Evolutionary conservation across 2,113 vertebrate genomes (phyloP), one percentile per base, ranked within the genome.

Genomic region (Melanerpes aurifrons): DNA sequence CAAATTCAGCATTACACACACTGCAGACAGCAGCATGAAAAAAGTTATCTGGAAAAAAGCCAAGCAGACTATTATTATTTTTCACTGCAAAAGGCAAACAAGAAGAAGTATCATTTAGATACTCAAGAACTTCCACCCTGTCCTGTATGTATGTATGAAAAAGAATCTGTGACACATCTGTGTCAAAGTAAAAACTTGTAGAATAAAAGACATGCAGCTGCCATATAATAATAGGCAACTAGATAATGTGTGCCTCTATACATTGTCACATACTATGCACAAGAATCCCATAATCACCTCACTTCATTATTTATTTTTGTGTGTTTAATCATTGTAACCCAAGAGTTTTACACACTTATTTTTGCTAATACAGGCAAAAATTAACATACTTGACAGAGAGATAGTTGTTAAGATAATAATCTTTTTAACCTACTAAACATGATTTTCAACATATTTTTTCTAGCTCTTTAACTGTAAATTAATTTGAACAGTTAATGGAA

Each of bases 1-100:
- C 97, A 99, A 97, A 97, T 99, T 99, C 94, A 99, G 98, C 99
- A 99, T 99, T 89, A 99, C 99, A 12, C 99, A 99, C 95, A 99
- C 99, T 1, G 99, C 99, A 12, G 99, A 99, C 81, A 99, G 98
- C 96, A 99, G 97, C 99, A 99, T 99, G 98, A 99, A 99, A 97
- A 99, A 99, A 53, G 99, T 99, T 92, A 99, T 99, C 99, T 99
- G 98, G 50, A 92, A 78, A 79, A 71, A 69, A 59, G 84, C 0
- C 78, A 92, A 86, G 50, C 15, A 64, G 22, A 7, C 47, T 56
- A 45, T 53, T 73, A 92, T 93, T 90, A 96, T 53, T 53, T 25
- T 53, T 80, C 83, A 69, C 40, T 77, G 20, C 35, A 82, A 89
- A 47, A 93, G 29, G 63, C 31, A 82, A 45, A n/a, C 54, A 87